These are phyloP conservation scores for Micromussa lordhowensis DNA, from an alignment of 92 coral and sea anemone genomes.

Conservation along the genomic window DNA sequence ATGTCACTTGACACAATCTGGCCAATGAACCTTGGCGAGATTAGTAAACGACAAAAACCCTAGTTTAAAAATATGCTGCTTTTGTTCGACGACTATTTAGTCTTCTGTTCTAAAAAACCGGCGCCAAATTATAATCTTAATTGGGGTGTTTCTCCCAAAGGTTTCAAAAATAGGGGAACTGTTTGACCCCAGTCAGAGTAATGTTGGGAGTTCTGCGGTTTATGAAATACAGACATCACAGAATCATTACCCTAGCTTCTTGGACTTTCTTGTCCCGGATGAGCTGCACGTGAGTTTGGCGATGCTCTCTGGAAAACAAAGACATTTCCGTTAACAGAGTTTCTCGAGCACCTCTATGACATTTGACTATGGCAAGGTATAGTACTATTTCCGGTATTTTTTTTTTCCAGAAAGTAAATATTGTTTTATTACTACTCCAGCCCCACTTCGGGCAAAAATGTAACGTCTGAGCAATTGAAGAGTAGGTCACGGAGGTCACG, in stretches of 20 bases:
- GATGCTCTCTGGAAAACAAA: constrained; percentile 78
- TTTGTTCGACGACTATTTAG: no score
- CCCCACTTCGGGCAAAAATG: no score
- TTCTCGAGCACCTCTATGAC: no score
- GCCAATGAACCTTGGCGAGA: no score
- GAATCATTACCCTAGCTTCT: constrained; percentile 77
- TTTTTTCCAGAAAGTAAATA: no score
- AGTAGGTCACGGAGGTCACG: no score
- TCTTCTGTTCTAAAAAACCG: background rate
- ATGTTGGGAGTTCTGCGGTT: background rate
- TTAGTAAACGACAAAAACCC: no score
- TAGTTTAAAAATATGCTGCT: no score
- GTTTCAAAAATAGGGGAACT: background rate
- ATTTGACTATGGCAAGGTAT: no score
- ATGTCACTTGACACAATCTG: background rate
- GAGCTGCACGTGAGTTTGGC: constrained; percentile 97
- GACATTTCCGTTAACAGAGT: background rate
- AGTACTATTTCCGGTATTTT: no score
- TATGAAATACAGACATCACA: background rate
- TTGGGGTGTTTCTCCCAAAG: background rate
- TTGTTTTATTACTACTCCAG: no score
- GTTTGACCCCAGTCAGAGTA: background rate
- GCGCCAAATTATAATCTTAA: background rate
- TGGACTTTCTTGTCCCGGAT: constrained; percentile 96
- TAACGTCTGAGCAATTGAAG: no score